These are phyloP conservation scores for Hyposmocoma kahamanoa DNA, from an alignment of 1,140 invertebrate genomes.

Conservation along the genomic window DNA sequence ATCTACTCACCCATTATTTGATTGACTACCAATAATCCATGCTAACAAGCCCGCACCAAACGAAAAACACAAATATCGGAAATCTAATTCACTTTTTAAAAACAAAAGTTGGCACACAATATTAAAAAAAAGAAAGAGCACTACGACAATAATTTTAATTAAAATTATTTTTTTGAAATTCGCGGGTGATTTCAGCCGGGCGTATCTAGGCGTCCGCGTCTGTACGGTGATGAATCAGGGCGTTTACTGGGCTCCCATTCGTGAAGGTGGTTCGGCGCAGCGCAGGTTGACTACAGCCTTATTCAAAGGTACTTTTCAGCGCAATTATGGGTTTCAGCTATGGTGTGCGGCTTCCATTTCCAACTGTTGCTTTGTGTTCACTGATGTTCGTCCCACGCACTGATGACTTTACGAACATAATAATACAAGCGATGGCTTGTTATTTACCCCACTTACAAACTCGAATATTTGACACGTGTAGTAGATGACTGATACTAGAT, in stretches of 20 bases:
- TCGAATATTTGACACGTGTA: too few species aligned
- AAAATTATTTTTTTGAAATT: conserved; percentile 23
- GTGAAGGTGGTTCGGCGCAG: neutral
- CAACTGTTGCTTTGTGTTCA: neutral
- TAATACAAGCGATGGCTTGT: too few species aligned
- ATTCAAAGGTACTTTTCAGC: neutral
- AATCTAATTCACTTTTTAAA: neutral
- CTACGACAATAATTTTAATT: conserved; percentile 6
- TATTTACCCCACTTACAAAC: too few species aligned
- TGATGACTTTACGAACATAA: too few species aligned
- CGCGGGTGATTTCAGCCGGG: conserved; percentile 14
- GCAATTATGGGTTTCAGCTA: too few species aligned
- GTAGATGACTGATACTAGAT: too few species aligned
- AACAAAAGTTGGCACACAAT: neutral
- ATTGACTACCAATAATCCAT: too few species aligned
- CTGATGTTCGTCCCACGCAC: too few species aligned
- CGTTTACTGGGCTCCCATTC: conserved; percentile 41
- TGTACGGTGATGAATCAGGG: conserved; percentile 37
- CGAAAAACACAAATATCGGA: too few species aligned
- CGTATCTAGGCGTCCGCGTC: conserved; percentile 25
- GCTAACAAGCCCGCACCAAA: too few species aligned
- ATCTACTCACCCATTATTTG: too few species aligned
- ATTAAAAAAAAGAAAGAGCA: neutral
- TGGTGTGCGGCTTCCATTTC: neutral
- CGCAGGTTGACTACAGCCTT: neutral